Base-by-base conservation (phyloP, 2,888 invertebrate genomes). In the Carabus problematicus region DNA sequence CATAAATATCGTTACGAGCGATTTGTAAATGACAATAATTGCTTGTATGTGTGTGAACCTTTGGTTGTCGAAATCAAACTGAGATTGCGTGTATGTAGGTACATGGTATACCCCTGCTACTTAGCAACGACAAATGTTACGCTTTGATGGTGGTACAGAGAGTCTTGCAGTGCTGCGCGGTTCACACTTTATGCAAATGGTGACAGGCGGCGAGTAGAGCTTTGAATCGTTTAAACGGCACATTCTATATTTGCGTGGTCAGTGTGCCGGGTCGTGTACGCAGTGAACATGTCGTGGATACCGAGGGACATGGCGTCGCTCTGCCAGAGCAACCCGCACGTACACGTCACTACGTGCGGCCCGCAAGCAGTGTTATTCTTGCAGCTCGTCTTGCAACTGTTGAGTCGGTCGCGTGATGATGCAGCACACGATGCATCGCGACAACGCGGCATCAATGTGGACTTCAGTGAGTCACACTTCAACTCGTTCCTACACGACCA, bases 361-460 rank as follows among this genome's bases (percentile, higher is more conserved):
- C 83, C 86, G 14, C 82, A 85, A 0, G 85, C 86, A 0, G 84
- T 85, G 52, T 78, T 89, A 79, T 90, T 87, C 74, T 77, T 90
- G 43, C 82, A 87, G 0, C 77, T 90, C 40, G 75, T 90, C 0
- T 78, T 86, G 0, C 84, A 83, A 67, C 76, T 89, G 1, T 88
- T 88, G 73, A 86, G 89, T 0, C 78, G 81, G 19, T 86, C 88
- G 0, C 77, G 79, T 3, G 86, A 87, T 64, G 73, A 70, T 52
- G 12, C 52, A 39, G 54, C 55, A n/a, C 29, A 29, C 29, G 29
- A 29, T 29, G 29, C 29, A 6, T 29, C 29, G 29, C 29, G 29
- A 2, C 12, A 41, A n/a, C 42, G 43, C 9, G 45, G 63, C 18
- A 16, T 56, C 14, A 52, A 49, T 18, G 19, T 12, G 12, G 45